Base-by-base conservation (phyloP, 1,140 invertebrate species). In the Dendrolimus punctatus region DNA sequence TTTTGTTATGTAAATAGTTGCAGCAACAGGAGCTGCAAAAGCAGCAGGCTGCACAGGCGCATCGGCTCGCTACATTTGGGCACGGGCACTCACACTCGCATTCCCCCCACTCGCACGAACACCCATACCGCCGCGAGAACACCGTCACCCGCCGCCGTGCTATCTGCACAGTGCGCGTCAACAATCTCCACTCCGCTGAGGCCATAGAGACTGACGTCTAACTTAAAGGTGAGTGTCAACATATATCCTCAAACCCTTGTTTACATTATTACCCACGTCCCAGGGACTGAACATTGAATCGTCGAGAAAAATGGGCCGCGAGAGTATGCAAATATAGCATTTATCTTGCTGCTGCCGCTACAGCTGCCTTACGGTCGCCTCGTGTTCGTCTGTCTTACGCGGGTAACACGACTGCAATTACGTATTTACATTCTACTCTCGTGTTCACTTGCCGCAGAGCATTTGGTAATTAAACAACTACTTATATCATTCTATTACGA, bases 141-240 rank as follows among this genome's bases (percentile, higher is more conserved):
- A 41, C 94, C 3, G 23, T 23, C 82, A 91, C 94, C 71, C 93
- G 93, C 82, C 94, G 95, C 87, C 96, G 96, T 88, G 96, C 95
- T 82, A 93, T 94, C 85, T 94, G 94, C 84, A 95, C 93, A 85
- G 80, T 84, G 49, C 77, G 79, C 55, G 77, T 85, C 60, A 85
- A 85, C 62, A 76, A 77, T 51, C 59, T 86, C 49, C 81, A 86
- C 51, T 58, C 72, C 46, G 66, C 74, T 1, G 79, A 81, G 43
- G 75, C 78, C 85, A 95, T 98, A 87, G 96, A 98, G 90, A 98
- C 97, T 89, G 96, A 98, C 90, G 96, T 98, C 93, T 98, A 96
- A 98, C 95, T 95, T 94, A 91, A 91, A 91, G 93, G 94, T 95
- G 88, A 91, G 89, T 85, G 38, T n/a, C 8, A 40, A 6, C 36